phyloP scores from a whole-genome alignment of 2,797 vertebrate genomes.

The Enteromius unitaeniatus region DNA sequence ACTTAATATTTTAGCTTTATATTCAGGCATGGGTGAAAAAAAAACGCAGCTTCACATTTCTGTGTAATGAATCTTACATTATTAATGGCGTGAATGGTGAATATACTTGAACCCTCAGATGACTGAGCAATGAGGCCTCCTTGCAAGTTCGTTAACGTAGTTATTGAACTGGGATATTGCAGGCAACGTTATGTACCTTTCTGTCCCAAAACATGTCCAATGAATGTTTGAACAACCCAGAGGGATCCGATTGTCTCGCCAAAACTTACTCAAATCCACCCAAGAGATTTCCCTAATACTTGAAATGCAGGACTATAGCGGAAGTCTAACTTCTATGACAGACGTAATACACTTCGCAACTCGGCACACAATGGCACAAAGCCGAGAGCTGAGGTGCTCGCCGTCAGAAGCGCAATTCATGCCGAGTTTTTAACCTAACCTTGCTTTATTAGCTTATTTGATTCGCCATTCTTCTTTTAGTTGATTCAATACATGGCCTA shows the following conservation, averaged over 20 bases:
- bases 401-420: conserved; percentile 77
- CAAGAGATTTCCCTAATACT: conserved; percentile 58
- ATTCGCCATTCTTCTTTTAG: conserved; percentile 83
- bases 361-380: conserved; percentile 72
- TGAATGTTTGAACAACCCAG: conserved; percentile 45
- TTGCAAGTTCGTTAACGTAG: conserved; percentile 73
- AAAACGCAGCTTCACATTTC: conserved; percentile 80
- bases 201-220: conserved; percentile 33
- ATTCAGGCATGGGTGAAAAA: conserved; percentile 71
- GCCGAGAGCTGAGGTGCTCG: conserved; percentile 69
- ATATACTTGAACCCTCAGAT: conserved; percentile 68
- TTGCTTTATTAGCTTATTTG: conserved; percentile 86
- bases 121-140: conserved; percentile 64
- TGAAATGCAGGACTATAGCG: conserved; percentile 34
- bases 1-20: conserved; percentile 76
- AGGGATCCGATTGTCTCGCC: conserved; percentile 51
- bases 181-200: conserved; percentile 16
- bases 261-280: conserved; percentile 31
- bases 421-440: conserved; percentile 78
- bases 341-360: conserved; percentile 79
- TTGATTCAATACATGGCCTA: conserved; percentile 86
- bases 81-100: conserved; percentile 84
- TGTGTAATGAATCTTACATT: conserved; percentile 84
- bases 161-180: conserved; percentile 53
- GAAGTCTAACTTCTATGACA: conserved; percentile 66